Conservation (phyloP, 37 sponge, comb jelly and placozoan genomes). For the Oopsacas minuta region DNA sequence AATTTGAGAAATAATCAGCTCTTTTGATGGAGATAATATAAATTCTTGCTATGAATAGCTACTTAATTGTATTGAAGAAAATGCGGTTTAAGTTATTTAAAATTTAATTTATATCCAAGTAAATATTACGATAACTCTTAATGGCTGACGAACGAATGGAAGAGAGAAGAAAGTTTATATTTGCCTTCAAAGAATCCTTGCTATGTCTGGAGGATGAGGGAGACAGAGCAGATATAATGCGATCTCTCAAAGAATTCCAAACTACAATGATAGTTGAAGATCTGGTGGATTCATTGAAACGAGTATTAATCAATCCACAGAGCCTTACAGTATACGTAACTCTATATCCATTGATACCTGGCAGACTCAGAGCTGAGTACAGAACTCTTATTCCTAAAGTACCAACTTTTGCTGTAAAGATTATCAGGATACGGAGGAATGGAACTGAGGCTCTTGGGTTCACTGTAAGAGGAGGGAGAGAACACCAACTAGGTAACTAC, state of each 20-base stretch:
- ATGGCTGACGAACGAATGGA: background rate
- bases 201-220: constrained; percentile 7
- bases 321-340: background rate
- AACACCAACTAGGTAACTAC: background rate
- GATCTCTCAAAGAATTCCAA: background rate
- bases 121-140: too few species aligned
- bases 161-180: background rate
- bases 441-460: background rate
- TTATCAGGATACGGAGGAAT: background rate
- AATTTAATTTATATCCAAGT: too few species aligned
- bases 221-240: constrained; percentile 9
- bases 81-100: too few species aligned
- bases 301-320: background rate
- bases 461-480: constrained; percentile 11
- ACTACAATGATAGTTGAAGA: background rate
- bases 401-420: background rate
- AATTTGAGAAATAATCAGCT: too few species aligned
- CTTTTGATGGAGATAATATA: too few species aligned
- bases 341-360: background rate
- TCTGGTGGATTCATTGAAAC: constrained; percentile 1
- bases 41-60: too few species aligned
- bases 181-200: constrained; percentile 4
- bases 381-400: constrained; percentile 9
- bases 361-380: constrained; percentile 7
- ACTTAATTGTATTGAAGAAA: too few species aligned